These are phyloP conservation scores for Buphagus erythrorhynchus DNA, from an alignment of 2,797 vertebrate species.

Conservation along the genomic window DNA sequence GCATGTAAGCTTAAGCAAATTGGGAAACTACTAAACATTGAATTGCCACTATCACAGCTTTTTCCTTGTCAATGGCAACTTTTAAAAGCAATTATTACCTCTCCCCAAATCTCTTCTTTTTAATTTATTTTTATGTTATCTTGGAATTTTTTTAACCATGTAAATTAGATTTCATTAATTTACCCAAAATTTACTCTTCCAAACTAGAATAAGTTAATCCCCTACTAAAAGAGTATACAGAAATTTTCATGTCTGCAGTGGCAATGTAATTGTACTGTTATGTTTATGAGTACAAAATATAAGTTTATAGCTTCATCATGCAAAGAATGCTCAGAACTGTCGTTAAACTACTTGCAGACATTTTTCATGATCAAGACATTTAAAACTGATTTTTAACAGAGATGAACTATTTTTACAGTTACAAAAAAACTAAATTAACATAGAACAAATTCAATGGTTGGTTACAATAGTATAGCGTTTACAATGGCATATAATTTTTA, in stretches of 20 bases:
- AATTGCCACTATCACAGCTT: neutral
- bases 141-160: neutral
- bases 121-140: neutral
- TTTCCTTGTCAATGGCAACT: neutral
- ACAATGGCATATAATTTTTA: neutral
- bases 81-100: neutral
- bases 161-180: neutral
- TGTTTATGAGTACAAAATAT: neutral
- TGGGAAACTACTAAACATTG: neutral
- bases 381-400: neutral
- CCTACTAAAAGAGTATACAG: neutral
- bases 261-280: neutral
- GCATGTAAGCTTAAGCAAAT: neutral
- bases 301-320: neutral
- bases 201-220: neutral
- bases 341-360: neutral
- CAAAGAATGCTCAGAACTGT: neutral
- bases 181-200: neutral
- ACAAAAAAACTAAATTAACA: neutral
- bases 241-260: neutral
- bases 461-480: neutral
- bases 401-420: neutral
- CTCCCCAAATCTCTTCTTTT: neutral
- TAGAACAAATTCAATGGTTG: neutral
- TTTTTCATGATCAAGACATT: neutral